These are phyloP conservation scores for Diachasma alloeum DNA, from an alignment of 1,140 invertebrate genomes.

Conservation along the genomic window DNA sequence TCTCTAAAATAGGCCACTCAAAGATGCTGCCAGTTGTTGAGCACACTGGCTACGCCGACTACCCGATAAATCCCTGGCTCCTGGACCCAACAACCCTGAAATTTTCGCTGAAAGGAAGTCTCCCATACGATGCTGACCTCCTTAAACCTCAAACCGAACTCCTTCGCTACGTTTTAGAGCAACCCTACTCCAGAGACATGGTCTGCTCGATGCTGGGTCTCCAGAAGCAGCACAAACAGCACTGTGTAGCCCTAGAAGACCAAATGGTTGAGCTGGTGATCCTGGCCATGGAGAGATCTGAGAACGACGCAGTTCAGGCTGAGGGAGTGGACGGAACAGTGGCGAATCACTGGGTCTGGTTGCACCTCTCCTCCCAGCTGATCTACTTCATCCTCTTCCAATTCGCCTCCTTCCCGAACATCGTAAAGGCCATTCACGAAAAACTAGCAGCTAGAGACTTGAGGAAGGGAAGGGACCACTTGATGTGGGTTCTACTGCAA, in stretches of 20 bases:
- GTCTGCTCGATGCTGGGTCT: conserved; percentile 93
- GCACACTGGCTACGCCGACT: conserved; percentile 87
- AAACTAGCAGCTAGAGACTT: conserved; percentile 85
- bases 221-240: conserved; percentile 90
- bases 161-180: conserved; percentile 89
- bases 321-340: conserved; percentile 72
- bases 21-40: conserved; percentile 94
- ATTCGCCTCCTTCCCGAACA: conserved; percentile 91
- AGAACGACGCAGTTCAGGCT: conserved; percentile 69
- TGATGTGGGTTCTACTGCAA: conserved; percentile 98
- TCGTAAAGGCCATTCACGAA: conserved; percentile 87
- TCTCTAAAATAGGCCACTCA: conserved; percentile 89
- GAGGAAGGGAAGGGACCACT: conserved; percentile 88
- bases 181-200: conserved; percentile 96
- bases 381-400: conserved; percentile 97
- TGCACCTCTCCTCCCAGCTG: conserved; percentile 92
- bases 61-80: conserved; percentile 91
- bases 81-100: conserved; percentile 86
- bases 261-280: conserved; percentile 93
- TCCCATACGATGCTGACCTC: conserved; percentile 92
- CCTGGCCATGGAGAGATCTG: conserved; percentile 89
- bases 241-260: conserved; percentile 90
- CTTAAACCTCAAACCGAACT: conserved; percentile 88
- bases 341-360: conserved; percentile 85
- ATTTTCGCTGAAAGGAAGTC: conserved; percentile 88